A percentile compares a stretch with the other conserved stretches of the same genome.
Conservation (phyloP, 2,888 invertebrate species). For the Polietes domitor region DNA sequence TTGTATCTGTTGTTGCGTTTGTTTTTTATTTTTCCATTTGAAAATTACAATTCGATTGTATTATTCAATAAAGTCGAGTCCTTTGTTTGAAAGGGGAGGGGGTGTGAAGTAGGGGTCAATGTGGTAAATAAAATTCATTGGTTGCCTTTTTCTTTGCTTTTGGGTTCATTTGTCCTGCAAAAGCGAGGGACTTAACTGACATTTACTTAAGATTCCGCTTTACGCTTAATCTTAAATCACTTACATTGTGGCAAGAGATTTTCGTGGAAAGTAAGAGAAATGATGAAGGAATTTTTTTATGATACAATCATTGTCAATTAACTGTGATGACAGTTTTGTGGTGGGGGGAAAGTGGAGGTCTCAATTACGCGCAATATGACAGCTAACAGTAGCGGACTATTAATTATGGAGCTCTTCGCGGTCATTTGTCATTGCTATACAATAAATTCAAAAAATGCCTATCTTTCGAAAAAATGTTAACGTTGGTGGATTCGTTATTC, state of each 20-base stretch:
- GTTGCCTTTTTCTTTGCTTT: too few species aligned
- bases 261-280: neutral
- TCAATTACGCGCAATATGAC: too few species aligned
- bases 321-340: constrained; percentile 24
- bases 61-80: neutral
- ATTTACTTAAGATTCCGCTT: neutral
- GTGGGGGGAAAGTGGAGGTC: neutral
- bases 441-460: too few species aligned
- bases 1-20: neutral
- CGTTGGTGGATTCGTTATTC: too few species aligned
- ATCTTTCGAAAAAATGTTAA: too few species aligned
- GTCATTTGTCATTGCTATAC: too few species aligned
- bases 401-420: too few species aligned
- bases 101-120: neutral
- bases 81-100: too few species aligned
- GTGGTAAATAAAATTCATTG: too few species aligned
- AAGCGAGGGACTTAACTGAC: neutral
- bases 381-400: too few species aligned
- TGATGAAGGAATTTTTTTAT: constrained; percentile 1
- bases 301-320: constrained; percentile 57
- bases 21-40: neutral
- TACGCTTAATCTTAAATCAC: neutral
- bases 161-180: neutral
- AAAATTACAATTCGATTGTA: neutral
- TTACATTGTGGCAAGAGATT: neutral